Percentiles rank a stretch among this genome's conserved stretches.
phyloP scores from a whole-genome alignment of 53 echinoderm and acorn worm species.

The Luidia sarsii region DNA sequence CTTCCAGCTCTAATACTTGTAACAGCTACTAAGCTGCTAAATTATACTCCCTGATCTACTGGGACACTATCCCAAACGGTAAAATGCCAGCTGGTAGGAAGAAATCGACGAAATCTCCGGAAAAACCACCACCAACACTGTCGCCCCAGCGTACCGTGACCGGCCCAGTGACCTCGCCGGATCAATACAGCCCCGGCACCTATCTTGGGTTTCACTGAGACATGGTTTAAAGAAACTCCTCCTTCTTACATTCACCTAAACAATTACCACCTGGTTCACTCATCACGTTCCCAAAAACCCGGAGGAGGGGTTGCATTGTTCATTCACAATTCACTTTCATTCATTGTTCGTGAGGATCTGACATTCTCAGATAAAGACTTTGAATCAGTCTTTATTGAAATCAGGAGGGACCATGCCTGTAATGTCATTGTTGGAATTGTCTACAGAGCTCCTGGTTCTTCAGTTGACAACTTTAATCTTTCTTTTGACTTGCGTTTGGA shows the following conservation, averaged over 20 bases:
- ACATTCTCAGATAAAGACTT: neutral
- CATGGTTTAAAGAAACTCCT: neutral
- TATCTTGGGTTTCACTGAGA: neutral
- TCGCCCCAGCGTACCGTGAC: no score
- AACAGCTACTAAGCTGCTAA: no score
- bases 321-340: neutral
- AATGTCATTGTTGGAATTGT: conserved; percentile 19
- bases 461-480: neutral
- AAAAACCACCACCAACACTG: no score
- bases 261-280: neutral
- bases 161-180: no score
- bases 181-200: no score
- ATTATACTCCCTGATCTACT: no score
- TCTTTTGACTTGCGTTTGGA: conserved; percentile 16
- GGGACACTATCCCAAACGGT: no score
- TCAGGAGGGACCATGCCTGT: neutral
- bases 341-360: neutral
- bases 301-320: conserved; percentile 21
- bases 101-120: no score
- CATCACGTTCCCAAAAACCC: neutral
- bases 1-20: no score
- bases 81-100: no score
- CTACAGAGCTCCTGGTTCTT: conserved; percentile 22
- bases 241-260: neutral
- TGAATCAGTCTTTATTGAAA: conserved; percentile 11